Percentiles rank a stretch among this genome's conserved stretches.
Conservation (phyloP, 2,113 vertebrate species). For the Blennius ocellaris region DNA sequence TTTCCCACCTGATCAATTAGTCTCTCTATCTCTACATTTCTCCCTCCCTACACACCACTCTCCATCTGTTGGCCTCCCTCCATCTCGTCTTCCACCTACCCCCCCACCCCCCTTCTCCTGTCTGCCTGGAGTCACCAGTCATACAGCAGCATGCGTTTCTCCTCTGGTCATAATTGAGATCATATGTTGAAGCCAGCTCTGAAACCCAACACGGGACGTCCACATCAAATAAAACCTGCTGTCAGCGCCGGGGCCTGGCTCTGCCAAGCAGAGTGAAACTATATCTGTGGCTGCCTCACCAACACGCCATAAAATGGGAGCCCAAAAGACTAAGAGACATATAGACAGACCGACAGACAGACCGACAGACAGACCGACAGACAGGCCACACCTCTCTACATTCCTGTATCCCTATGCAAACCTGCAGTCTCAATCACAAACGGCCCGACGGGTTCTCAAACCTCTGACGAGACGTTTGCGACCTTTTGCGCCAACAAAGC, state of each 20-base stretch:
- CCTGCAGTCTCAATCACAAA: constrained; percentile 36
- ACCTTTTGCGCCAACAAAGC: constrained; percentile 22
- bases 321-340: constrained; percentile 51
- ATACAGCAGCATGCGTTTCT: constrained; percentile 73
- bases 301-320: constrained; percentile 74
- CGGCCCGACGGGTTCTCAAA: constrained; percentile 1
- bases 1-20: constrained; percentile 42
- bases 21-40: constrained; percentile 23
- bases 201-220: constrained; percentile 81
- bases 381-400: constrained; percentile 59
- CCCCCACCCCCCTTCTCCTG: constrained; percentile 37
- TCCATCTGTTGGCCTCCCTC: constrained; percentile 66
- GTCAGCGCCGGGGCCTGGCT: constrained; percentile 74
- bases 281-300: constrained; percentile 75
- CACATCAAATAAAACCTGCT: constrained; percentile 84
- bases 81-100: constrained; percentile 50
- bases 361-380: constrained; percentile 30
- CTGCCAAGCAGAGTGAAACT: constrained; percentile 75
- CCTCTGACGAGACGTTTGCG: constrained; percentile 24
- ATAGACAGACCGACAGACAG: constrained; percentile 27
- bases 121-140: constrained; percentile 73
- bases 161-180: constrained; percentile 83
- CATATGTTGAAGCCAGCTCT: constrained; percentile 81
- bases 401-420: constrained; percentile 48
- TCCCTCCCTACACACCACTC: constrained; percentile 23